Evolutionary conservation across 2,797 vertebrate species (phyloP), one percentile per base, ranked within the genome.

Genomic region (Adelosebastes latens): DNA sequence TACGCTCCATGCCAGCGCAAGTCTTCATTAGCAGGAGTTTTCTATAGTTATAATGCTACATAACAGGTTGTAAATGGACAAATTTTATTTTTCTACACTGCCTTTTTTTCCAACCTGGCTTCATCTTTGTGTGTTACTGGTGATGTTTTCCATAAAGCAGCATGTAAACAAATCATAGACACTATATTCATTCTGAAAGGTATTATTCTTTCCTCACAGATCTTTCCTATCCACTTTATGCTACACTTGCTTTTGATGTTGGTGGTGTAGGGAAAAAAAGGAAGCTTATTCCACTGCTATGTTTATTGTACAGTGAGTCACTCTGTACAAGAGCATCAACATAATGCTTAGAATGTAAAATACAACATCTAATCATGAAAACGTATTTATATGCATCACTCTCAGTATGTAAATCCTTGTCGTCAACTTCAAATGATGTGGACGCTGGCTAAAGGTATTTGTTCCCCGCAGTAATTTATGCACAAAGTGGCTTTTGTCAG

Each of bases 391-490:
- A 72, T 78, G 72, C 71, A 81, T 80, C 93, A 92, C 93, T 85
- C 89, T 55, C 63, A 29, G 72, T 96, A 93, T 95, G 94, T 97
- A 97, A 98, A 97, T 97, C 96, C 93, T 93, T 75, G 82, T 86
- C 90, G 88, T 91, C 91, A 94, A 96, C 96, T 96, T 98, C 96
- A 97, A 97, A 92, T 97, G 95, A 93, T 86, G 90, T 91, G 91
- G 92, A 95, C 88, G 93, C 91, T 85, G 90, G 92, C 93, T 96
- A 94, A 96, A 96, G 96, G 94, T 96, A 95, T 97, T 97, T 96
- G 94, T 96, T 95, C 94, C 92, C 95, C 81, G 92, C 95, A 90
- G 95, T 97, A 96, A 97, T 97, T 98, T 97, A 97, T 97, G 96
- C 96, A 97, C 94, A 96, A 97, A 96, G 96, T 96, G 95, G 92